Evolutionary conservation across 2,113 vertebrate genomes (phyloP).

Genomic region (Argyrosomus japonicus): DNA sequence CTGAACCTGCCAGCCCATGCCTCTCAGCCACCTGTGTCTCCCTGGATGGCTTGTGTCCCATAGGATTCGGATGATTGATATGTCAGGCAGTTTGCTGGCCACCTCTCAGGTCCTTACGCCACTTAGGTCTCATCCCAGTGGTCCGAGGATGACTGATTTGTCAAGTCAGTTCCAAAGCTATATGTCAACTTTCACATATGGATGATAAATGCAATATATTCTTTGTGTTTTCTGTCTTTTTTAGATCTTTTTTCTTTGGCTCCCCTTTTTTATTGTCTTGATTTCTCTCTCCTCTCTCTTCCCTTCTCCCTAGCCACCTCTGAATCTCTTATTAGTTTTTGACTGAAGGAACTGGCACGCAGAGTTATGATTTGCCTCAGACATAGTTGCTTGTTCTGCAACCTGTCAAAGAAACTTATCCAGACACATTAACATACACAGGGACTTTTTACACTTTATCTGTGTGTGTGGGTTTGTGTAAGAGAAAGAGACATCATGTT

Average conservation of each 20-base stretch:
- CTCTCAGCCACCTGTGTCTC: slow-evolving; percentile 72
- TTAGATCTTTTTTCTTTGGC: slow-evolving; percentile 26
- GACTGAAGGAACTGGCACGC: slow-evolving; percentile 36
- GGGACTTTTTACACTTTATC: slow-evolving; percentile 15
- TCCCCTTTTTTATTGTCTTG: slow-evolving; percentile 33
- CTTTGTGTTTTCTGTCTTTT: slow-evolving; percentile 38
- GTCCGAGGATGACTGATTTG: slow-evolving; percentile 67
- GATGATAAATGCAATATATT: slow-evolving; percentile 53
- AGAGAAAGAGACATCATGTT: background rate
- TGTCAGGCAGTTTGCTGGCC: slow-evolving; percentile 70
- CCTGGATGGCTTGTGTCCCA: slow-evolving; percentile 55
- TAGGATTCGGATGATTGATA: slow-evolving; percentile 72
- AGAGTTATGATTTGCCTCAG: slow-evolving; percentile 39
- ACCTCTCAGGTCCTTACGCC: slow-evolving; percentile 55
- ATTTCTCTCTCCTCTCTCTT: slow-evolving; percentile 12
- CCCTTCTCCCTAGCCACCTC: slow-evolving; percentile 36
- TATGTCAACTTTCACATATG: slow-evolving; percentile 48
- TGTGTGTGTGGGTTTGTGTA: slow-evolving; percentile 2
- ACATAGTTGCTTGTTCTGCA: slow-evolving; percentile 43
- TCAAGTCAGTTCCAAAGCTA: slow-evolving; percentile 35
- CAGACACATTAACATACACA: slow-evolving; percentile 14
- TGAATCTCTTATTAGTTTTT: slow-evolving; percentile 69
- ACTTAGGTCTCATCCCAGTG: slow-evolving; percentile 60
- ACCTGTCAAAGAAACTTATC: slow-evolving; percentile 54
- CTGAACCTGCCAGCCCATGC: slow-evolving; percentile 51